Conservation (phyloP, 2,113 vertebrate species). For the Corythornis madagascariensis region DNA sequence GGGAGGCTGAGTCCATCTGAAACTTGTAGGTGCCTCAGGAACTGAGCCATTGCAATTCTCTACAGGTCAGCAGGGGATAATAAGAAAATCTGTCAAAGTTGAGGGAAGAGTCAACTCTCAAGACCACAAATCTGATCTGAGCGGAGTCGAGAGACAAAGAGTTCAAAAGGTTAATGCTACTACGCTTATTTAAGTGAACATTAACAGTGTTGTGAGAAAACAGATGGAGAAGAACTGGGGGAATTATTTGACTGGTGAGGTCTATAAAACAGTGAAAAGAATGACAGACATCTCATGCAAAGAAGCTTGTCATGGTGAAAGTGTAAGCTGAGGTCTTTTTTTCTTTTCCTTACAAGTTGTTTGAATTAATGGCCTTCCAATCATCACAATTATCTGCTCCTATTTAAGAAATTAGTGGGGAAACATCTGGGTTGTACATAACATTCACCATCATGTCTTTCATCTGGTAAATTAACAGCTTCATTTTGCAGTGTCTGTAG, state of each 20-base stretch:
- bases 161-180: conserved; percentile 56
- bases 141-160: neutral
- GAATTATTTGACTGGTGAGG: neutral
- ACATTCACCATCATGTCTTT: conserved; percentile 47
- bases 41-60: conserved; percentile 30
- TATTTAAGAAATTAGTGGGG: conserved; percentile 62
- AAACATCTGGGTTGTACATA: conserved; percentile 70
- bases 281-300: neutral
- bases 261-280: neutral
- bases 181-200: conserved; percentile 30
- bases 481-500: conserved; percentile 47
- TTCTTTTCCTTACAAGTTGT: conserved; percentile 20
- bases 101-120: conserved; percentile 33
- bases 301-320: neutral
- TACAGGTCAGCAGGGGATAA: conserved; percentile 47
- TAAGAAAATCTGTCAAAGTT: conserved; percentile 50
- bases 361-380: conserved; percentile 42
- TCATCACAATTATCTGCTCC: conserved; percentile 31
- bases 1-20: conserved; percentile 37
- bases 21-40: conserved; percentile 48
- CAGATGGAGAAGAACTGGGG: neutral
- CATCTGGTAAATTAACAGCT: conserved; percentile 63
- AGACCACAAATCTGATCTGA: conserved; percentile 45
- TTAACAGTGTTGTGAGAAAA: conserved; percentile 40
- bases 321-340: neutral